Base-by-base conservation (phyloP, 1,140 invertebrate genomes). In the Bactericera cockerelli region DNA sequence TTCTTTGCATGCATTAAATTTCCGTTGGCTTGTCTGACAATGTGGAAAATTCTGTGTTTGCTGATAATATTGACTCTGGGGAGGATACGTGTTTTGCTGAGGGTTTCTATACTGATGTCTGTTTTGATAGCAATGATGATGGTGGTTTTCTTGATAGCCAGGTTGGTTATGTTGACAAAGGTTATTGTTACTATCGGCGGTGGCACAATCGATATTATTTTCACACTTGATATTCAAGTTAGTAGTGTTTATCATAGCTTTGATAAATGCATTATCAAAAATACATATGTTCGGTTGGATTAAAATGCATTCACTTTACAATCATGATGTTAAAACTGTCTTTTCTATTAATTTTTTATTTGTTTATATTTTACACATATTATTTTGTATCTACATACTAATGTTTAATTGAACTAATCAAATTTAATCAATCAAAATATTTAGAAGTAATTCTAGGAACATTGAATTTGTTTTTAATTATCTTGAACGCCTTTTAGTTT, bases 201-300 rank as follows among this genome's bases (percentile, higher is more conserved):
- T 8, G 6, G 42, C n/a, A 49, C 42, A 49, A 4, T 49, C n/a
- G 19, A 19, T 16, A 49, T 49, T 49, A 49, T 49, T 49, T 22
- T 49, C 22, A 22, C 42, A 49, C n/a, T 49, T 31, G 4, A 31
- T 31, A 31, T 31, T 31, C 13, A 31, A 49, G 22, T 49, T 49
- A 49, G n/a, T 49, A 49, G 4, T 49, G 42, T 49, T 49, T 49
- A 49, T 49, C 42, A 49, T 49, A 16, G 42, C 42, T 49, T 49
- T 19, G 42, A 49, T 16, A 16, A 49, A 49, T 49, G 42, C 42
- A 49, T 49, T 49, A 49, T 49, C 22, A 8, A 49, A 49, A 49
- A 19, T 6, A 19, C n/a, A 49, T n/a, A n/a, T 49, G n/a, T 19
- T 49, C 22, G 42, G 6, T 49, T 49, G 3, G 6, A 11, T 49